phyloP scores from a whole-genome alignment of 1,140 invertebrate genomes.

The Himalopsyche phryganea region DNA sequence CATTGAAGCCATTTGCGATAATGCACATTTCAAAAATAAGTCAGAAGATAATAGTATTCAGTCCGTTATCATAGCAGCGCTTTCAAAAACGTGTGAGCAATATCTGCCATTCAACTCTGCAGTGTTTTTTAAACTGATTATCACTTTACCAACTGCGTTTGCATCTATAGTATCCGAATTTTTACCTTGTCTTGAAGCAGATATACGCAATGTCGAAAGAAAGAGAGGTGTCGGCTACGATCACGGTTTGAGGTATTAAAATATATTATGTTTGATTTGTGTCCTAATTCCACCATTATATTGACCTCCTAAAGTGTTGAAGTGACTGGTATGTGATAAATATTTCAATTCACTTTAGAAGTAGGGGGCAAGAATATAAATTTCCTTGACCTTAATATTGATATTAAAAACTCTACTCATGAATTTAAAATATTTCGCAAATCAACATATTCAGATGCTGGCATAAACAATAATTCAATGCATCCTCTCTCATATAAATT shows the following conservation, averaged over 20 bases:
- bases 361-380: no score
- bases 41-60: not conserved
- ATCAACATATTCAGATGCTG: no score
- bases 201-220: constrained; percentile 30
- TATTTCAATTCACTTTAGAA: no score
- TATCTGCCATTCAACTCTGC: constrained; percentile 30
- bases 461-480: no score
- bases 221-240: constrained; percentile 33
- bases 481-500: no score
- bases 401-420: no score
- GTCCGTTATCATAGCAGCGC: constrained; percentile 19
- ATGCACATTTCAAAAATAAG: constrained; percentile 9
- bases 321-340: no score
- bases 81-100: constrained; percentile 23
- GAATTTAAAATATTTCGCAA: no score
- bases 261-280: no score
- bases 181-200: constrained; percentile 17
- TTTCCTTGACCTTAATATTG: no score
- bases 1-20: constrained; percentile 20
- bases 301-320: no score
- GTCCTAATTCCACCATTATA: no score
- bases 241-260: constrained; percentile 28
- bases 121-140: constrained; percentile 26
- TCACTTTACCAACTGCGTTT: constrained; percentile 4
- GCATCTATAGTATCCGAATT: constrained; percentile 9